Evolutionary conservation across 2,113 vertebrate species (phyloP).

Genomic region (Indicator indicator): DNA sequence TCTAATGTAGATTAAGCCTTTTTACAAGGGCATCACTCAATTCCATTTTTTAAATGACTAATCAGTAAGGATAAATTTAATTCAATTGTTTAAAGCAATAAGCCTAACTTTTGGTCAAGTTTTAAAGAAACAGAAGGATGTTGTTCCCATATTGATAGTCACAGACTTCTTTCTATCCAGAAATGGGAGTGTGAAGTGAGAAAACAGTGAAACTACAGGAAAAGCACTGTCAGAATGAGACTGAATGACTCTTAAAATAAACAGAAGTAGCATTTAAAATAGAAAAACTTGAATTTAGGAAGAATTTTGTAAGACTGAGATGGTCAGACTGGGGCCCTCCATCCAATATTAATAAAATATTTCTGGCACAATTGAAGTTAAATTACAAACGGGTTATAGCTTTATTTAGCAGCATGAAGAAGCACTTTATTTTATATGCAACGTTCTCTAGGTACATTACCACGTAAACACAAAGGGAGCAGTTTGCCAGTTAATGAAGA

Average conservation of each 20-base stretch:
- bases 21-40: not conserved
- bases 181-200: fast-evolving
- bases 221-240: not conserved
- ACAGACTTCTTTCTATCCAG: not conserved
- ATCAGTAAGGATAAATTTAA: not conserved
- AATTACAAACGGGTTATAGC: not conserved
- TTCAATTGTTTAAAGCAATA: not conserved
- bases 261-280: not conserved
- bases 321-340: not conserved
- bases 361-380: not conserved
- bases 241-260: not conserved
- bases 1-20: not conserved
- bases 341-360: not conserved
- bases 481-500: not conserved
- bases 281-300: not conserved
- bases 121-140: not conserved
- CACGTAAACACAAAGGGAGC: not conserved
- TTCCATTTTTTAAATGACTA: not conserved
- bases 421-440: not conserved
- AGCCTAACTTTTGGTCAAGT: not conserved
- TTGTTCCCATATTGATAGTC: not conserved
- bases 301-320: not conserved
- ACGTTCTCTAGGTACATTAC: not conserved
- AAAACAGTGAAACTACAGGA: not conserved
- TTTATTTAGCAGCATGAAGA: not conserved